Base-by-base conservation (phyloP, 2,888 invertebrate genomes). In the Papilio gigon region DNA sequence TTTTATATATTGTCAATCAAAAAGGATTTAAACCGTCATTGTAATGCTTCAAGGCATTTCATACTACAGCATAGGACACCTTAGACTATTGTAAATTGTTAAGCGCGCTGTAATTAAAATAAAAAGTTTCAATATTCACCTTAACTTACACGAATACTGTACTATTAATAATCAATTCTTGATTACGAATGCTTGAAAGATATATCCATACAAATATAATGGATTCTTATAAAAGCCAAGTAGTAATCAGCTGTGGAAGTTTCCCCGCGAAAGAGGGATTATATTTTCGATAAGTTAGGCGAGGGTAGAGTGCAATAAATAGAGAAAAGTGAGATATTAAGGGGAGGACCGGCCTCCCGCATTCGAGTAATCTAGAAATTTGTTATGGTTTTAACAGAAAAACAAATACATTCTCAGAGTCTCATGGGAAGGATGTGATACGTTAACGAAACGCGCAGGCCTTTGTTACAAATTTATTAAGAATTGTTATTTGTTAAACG, bases 241-340 rank as follows among this genome's bases (percentile, higher is more conserved):
- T 86, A 88, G 88, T 89, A 90, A 92, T 92, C 90, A 90, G 88
- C 84, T 82, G 83, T 83, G 84, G 86, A 89, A 89, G 84, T 90
- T 90, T 87, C 80, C 84, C 80, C 83, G 85, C 86, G 87, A 86
- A 86, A 85, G 89, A 89, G 88, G 90, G 88, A 92, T 92, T 90
- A 90, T 90, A 88, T 90, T 91, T 89, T 90, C 90, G 87, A 91
- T 90, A 92, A 89, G 87, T 89, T 87, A 82, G 85, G 86, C 81
- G 82, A 83, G 91, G 92, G 90, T 85, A 80, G 81, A 77, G 76
- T 74, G 87, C 88, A 89, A 90, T 92, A 92, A 89, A 89, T 89
- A 90, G 82, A 84, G 84, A 80, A 86, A 81, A 82, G 81, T 83
- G 77, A 84, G 84, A 85, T 81, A 79, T 81, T 79, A 80, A 82